Evolutionary conservation across 2,113 vertebrate genomes (phyloP).

Genomic region (Anguilla japonica): DNA sequence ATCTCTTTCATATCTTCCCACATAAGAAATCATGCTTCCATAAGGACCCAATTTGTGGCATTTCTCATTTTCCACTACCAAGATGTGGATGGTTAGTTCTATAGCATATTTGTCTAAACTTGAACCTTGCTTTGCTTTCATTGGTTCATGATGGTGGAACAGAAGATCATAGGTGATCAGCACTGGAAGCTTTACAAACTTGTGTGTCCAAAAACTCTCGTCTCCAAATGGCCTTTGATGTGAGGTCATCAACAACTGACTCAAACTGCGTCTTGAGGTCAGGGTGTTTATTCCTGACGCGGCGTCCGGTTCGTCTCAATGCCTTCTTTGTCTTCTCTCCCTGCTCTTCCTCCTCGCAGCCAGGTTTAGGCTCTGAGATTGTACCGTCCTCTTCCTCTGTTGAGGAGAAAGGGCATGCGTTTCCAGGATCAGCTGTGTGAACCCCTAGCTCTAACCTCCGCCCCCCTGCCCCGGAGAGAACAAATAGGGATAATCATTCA

Average conservation of each 20-base stretch:
- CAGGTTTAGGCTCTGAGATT: constrained; percentile 82
- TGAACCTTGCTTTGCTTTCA: background rate
- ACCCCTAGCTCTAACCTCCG: background rate
- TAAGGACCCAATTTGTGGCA: background rate
- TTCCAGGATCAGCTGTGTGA: constrained; percentile 67
- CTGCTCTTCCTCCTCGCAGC: constrained; percentile 83
- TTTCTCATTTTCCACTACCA: background rate
- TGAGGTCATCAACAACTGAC: background rate
- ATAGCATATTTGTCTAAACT: background rate
- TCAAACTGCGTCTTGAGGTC: background rate
- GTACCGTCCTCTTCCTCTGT: constrained; percentile 96
- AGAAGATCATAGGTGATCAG: background rate
- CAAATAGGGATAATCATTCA: constrained; percentile 34
- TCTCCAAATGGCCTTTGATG: background rate
- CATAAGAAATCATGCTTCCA: no score
- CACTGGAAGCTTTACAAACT: background rate
- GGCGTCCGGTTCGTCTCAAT: constrained; percentile 22
- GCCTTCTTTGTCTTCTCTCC: constrained; percentile 90
- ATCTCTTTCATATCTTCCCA: no score
- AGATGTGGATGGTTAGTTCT: background rate
- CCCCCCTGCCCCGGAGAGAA: constrained; percentile 46
- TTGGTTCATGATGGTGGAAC: background rate
- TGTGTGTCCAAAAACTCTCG: background rate
- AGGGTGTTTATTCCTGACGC: background rate
- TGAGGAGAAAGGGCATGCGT: constrained; percentile 62